A percentile compares a stretch with the other conserved stretches of the same genome.
Evolutionary conservation across 1,140 invertebrate species (phyloP).

Genomic region (Neodiprion fabricii): DNA sequence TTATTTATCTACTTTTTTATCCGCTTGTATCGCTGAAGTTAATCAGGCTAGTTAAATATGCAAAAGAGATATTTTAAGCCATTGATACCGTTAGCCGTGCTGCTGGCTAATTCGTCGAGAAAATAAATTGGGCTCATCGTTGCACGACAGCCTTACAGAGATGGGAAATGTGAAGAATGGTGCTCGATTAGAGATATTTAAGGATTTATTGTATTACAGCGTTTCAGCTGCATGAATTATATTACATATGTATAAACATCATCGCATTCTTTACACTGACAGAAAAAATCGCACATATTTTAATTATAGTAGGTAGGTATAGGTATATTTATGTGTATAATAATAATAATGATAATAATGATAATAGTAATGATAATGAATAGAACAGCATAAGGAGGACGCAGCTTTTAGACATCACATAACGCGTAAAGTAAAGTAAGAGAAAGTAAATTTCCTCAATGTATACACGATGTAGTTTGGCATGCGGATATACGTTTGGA

Average conservation of each 20-base stretch:
- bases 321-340: constrained; percentile 31
- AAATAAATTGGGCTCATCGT: too few species aligned
- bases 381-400: constrained; percentile 26
- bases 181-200: neutral
- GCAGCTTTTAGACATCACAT: too few species aligned
- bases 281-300: constrained; percentile 29
- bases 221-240: constrained; percentile 48
- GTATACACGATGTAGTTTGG: too few species aligned
- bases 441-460: too few species aligned
- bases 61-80: neutral
- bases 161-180: neutral
- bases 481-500: neutral
- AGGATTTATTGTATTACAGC: constrained; percentile 39
- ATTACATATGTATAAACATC: constrained; percentile 59
- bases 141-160: too few species aligned
- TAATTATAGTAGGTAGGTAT: constrained; percentile 30
- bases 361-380: constrained; percentile 34
- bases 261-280: constrained; percentile 38
- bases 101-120: neutral
- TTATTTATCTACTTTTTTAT: neutral
- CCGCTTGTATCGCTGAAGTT: neutral
- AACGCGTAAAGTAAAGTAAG: too few species aligned
- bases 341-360: constrained; percentile 40
- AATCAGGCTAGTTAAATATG: neutral
- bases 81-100: neutral